Conservation (phyloP, 2,888 invertebrate species). For the Meta bourneti region DNA sequence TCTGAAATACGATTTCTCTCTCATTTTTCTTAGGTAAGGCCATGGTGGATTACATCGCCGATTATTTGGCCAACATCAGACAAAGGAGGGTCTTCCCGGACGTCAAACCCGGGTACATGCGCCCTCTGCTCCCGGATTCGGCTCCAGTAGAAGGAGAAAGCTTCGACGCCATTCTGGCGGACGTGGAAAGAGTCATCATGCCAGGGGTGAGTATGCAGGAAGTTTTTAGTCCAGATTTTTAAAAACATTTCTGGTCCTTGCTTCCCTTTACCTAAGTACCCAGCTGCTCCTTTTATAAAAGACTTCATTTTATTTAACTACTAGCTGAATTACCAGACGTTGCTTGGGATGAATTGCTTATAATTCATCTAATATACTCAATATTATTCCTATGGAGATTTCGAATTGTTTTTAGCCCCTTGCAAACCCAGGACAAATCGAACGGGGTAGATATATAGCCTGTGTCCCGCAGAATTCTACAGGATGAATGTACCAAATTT, state of each 20-base stretch:
- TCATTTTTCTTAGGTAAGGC: constrained; percentile 88
- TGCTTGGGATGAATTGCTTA: no score
- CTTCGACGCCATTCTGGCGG: constrained; percentile 94
- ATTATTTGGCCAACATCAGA: constrained; percentile 95
- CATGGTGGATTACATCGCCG: constrained; percentile 98
- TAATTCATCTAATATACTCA: no score
- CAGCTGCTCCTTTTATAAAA: background rate
- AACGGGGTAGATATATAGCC: no score
- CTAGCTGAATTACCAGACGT: no score
- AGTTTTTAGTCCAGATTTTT: background rate
- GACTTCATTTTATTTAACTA: no score
- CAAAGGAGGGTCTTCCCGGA: constrained; percentile 94
- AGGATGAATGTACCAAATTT: no score
- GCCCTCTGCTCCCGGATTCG: constrained; percentile 89
- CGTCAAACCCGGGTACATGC: constrained; percentile 96
- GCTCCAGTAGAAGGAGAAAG: constrained; percentile 93
- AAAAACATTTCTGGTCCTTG: no score
- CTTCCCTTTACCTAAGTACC: background rate
- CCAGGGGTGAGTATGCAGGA: constrained; percentile 90
- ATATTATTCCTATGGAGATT: no score
- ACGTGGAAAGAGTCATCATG: constrained; percentile 96
- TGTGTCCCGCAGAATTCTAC: no score
- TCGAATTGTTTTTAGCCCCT: no score
- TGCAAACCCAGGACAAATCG: no score
- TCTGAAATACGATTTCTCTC: background rate